Evolutionary conservation across 2,888 invertebrate species (phyloP).

Genomic region (Athalia cordata): DNA sequence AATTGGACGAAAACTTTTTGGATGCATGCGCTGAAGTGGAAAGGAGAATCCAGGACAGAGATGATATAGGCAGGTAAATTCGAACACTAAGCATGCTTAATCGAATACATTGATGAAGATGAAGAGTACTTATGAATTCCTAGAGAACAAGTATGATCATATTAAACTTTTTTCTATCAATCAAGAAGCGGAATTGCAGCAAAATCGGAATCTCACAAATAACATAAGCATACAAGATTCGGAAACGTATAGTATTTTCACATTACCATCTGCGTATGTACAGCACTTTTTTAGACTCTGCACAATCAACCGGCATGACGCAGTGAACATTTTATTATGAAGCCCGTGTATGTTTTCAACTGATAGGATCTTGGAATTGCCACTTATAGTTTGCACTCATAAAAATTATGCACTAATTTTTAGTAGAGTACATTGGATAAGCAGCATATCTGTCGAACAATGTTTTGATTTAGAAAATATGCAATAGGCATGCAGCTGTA

Average conservation of each 20-base stretch:
- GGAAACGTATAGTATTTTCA: neutral
- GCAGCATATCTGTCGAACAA: neutral
- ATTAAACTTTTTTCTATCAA: neutral
- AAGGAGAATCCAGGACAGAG: constrained; percentile 77
- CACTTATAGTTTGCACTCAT: neutral
- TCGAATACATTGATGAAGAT: neutral
- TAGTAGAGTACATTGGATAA: neutral
- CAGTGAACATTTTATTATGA: neutral
- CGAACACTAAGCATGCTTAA: constrained; percentile 22
- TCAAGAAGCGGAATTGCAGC: constrained; percentile 51
- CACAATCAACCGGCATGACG: constrained; percentile 8
- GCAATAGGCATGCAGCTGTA: constrained; percentile 25
- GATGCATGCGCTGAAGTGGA: constrained; percentile 77
- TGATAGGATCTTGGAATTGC: no score
- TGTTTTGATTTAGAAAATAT: neutral
- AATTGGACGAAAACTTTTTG: constrained; percentile 77
- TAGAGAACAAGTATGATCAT: constrained; percentile 48
- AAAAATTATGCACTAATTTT: neutral
- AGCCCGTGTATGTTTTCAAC: neutral
- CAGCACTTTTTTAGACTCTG: neutral
- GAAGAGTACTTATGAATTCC: neutral
- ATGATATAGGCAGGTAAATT: constrained; percentile 76
- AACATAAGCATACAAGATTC: neutral
- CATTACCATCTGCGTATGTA: neutral
- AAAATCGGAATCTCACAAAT: constrained; percentile 8